These are phyloP conservation scores for Altica lythri DNA, from an alignment of 2,888 invertebrate species.

Conservation along the genomic window DNA sequence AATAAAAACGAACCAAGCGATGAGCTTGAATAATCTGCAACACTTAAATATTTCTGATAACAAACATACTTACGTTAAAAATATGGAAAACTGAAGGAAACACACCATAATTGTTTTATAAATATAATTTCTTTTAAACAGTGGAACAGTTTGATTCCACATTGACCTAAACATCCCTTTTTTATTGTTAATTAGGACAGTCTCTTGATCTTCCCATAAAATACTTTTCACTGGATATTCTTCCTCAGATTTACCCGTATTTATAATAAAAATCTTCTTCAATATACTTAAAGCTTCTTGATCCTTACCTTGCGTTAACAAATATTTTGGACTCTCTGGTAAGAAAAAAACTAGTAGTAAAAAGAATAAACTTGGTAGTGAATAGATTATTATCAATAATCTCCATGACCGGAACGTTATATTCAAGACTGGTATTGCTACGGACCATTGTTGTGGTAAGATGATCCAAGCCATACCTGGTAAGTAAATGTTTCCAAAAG, in stretches of 20 bases:
- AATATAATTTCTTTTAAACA: constrained; percentile 49
- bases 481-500: constrained; percentile 52
- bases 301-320: constrained; percentile 49
- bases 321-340: constrained; percentile 57
- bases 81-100: constrained; percentile 55
- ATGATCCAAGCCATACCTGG: constrained; percentile 55
- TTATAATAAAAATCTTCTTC: constrained; percentile 49
- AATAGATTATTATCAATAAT: constrained; percentile 51
- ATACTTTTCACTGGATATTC: constrained; percentile 50
- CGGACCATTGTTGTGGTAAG: constrained; percentile 49
- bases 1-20: no score
- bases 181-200: constrained; percentile 32
- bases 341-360: constrained; percentile 46
- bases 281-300: constrained; percentile 51
- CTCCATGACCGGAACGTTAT: constrained; percentile 52
- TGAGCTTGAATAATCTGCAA: no score
- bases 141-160: constrained; percentile 54
- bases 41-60: no score
- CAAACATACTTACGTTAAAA: constrained; percentile 53
- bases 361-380: constrained; percentile 51
- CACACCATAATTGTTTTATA: constrained; percentile 54
- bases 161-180: constrained; percentile 46
- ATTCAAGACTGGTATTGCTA: constrained; percentile 54
- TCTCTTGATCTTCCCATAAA: constrained; percentile 46
- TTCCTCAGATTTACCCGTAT: constrained; percentile 48